Conservation (phyloP, 2,797 vertebrate genomes). For the Melanotaenia parkinsoni region DNA sequence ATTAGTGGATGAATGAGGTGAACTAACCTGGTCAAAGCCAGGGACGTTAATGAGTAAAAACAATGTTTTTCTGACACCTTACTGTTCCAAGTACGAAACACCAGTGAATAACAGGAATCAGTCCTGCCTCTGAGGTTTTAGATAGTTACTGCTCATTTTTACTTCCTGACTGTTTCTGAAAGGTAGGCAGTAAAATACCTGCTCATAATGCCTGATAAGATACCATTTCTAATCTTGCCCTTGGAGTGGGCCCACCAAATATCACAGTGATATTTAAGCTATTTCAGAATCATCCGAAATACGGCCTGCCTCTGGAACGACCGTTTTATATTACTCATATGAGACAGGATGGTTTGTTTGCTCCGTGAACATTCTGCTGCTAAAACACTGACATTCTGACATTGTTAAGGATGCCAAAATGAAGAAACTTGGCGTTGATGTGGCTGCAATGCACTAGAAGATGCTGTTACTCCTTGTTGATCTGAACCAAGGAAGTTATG, state of each 20-base stretch:
- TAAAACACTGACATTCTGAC: background rate
- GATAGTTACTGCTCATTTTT: background rate
- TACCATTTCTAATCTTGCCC: background rate
- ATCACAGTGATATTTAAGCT: background rate
- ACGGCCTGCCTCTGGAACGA: background rate
- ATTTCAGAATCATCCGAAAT: background rate
- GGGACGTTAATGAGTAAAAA: background rate
- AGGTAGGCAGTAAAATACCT: background rate
- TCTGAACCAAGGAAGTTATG: background rate
- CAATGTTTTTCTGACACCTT: background rate
- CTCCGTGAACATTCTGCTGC: background rate
- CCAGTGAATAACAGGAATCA: background rate
- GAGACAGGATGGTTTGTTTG: background rate
- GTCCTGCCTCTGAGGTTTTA: background rate
- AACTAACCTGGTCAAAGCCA: conserved; percentile 2
- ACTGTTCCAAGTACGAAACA: background rate
- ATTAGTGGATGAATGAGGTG: conserved; percentile 7
- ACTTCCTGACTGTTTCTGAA: background rate
- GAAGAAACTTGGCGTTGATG: background rate
- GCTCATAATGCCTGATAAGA: background rate
- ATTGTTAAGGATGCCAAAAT: background rate
- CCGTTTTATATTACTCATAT: background rate
- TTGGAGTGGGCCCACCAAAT: background rate
- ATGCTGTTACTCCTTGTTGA: background rate
- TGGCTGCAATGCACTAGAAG: background rate